Percentiles rank a stretch among this genome's conserved stretches.
Conservation (phyloP, 2,113 vertebrate genomes). For the Aix galericulata region DNA sequence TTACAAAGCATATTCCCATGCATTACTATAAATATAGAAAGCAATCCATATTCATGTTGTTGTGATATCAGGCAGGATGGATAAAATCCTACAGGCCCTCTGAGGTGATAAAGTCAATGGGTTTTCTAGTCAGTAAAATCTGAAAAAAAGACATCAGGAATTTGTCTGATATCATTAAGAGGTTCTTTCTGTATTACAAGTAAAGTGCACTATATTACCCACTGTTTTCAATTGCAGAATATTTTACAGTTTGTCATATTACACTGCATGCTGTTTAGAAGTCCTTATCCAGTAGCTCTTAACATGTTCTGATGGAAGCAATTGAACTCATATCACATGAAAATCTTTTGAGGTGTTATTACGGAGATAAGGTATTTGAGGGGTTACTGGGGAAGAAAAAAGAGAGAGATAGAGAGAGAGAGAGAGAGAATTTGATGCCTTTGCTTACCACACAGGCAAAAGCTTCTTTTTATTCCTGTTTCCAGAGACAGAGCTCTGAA, state of each 20-base stretch:
- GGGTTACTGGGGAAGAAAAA: background rate
- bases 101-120: background rate
- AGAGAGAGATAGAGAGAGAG: slow-evolving; percentile 11
- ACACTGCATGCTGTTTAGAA: background rate
- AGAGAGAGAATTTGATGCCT: background rate
- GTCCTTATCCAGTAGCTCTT: background rate
- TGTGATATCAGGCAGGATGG: background rate
- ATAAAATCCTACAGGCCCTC: background rate
- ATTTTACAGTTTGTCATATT: background rate
- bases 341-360: background rate
- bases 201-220: background rate
- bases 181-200: background rate
- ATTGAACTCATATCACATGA: background rate
- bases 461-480: background rate
- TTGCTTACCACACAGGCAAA: background rate
- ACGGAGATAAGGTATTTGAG: background rate
- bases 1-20: slow-evolving; percentile 14
- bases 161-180: background rate
- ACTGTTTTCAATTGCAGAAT: background rate
- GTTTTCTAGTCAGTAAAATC: background rate
- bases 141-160: background rate
- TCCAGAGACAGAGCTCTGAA: background rate
- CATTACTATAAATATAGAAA: background rate
- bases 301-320: background rate
- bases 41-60: background rate